These are phyloP conservation scores for Corythornis vintsioides DNA, from an alignment of 2,113 vertebrate species.

Conservation along the genomic window DNA sequence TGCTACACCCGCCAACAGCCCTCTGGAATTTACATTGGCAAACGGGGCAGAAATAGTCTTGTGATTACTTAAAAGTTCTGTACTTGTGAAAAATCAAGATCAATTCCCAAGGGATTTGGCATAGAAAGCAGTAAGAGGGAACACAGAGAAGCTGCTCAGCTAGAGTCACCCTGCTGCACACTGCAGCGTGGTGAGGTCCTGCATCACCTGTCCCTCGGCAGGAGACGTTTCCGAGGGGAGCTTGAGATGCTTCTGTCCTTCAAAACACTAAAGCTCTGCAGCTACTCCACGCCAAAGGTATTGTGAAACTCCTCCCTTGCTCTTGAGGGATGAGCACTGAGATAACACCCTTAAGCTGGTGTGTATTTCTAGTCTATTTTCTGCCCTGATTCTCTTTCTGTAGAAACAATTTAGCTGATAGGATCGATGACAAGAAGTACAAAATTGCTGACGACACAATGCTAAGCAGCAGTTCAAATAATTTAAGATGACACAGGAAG, in stretches of 20 bases:
- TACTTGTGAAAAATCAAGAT: neutral
- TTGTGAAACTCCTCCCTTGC: neutral
- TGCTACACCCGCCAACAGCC: neutral
- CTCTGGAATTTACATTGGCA: neutral
- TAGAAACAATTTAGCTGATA: conserved; percentile 59
- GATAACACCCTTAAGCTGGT: conserved; percentile 16
- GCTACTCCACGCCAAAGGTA: neutral
- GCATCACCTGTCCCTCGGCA: too few species aligned
- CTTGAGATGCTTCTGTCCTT: conserved; percentile 1
- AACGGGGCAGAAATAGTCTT: neutral
- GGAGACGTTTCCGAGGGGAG: neutral
- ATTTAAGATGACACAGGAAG: conserved; percentile 51
- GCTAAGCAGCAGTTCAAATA: conserved; percentile 67
- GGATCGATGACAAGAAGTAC: conserved; percentile 59
- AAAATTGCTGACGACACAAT: conserved; percentile 62
- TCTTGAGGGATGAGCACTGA: neutral
- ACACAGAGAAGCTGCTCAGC: neutral
- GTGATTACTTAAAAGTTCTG: neutral
- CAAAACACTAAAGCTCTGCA: neutral
- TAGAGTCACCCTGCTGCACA: neutral
- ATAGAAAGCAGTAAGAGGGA: neutral
- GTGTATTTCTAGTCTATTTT: conserved; percentile 15
- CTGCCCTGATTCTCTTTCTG: conserved; percentile 17
- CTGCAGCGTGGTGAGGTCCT: neutral
- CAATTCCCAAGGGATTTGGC: neutral